Percentiles rank a stretch among this genome's conserved stretches.
Evolutionary conservation across 92 coral and sea anemone species (phyloP).

Genomic region (Zoanthus sansibaricus): DNA sequence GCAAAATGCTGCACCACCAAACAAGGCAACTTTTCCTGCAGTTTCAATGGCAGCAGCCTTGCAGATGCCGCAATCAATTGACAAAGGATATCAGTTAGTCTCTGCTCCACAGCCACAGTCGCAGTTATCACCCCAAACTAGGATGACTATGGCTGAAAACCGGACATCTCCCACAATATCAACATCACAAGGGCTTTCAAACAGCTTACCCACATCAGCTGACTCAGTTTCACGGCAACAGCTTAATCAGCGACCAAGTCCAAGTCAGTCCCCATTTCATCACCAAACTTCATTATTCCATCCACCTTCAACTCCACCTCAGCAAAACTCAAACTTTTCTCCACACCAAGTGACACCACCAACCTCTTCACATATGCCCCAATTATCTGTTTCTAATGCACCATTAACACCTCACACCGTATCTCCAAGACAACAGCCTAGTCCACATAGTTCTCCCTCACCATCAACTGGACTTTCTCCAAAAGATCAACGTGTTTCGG

Average conservation of each 20-base stretch:
- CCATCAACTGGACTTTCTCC: constrained; percentile 57
- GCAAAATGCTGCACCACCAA: neutral
- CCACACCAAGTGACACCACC: constrained; percentile 3
- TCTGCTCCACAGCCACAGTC: neutral
- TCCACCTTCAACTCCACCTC: constrained; percentile 4
- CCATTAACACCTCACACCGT: neutral
- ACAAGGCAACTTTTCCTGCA: neutral
- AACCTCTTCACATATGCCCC: constrained; percentile 13
- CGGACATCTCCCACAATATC: constrained; percentile 6
- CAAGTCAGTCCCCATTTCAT: constrained; percentile 24
- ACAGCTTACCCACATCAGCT: constrained; percentile 11
- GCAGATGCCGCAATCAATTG: neutral
- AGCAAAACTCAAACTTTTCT: constrained; percentile 1
- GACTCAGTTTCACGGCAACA: neutral
- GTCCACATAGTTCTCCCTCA: constrained; percentile 58
- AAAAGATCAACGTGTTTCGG: constrained; percentile 79
- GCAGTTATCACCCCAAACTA: neutral
- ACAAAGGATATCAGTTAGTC: neutral
- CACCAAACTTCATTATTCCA: constrained; percentile 11
- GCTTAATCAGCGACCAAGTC: neutral
- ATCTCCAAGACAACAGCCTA: constrained; percentile 48
- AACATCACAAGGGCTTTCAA: neutral
- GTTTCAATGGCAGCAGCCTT: neutral
- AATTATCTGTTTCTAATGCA: constrained; percentile 17
- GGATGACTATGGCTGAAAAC: neutral